Conservation (phyloP, 92 coral and sea anemone genomes). For the Porites evermanni region DNA sequence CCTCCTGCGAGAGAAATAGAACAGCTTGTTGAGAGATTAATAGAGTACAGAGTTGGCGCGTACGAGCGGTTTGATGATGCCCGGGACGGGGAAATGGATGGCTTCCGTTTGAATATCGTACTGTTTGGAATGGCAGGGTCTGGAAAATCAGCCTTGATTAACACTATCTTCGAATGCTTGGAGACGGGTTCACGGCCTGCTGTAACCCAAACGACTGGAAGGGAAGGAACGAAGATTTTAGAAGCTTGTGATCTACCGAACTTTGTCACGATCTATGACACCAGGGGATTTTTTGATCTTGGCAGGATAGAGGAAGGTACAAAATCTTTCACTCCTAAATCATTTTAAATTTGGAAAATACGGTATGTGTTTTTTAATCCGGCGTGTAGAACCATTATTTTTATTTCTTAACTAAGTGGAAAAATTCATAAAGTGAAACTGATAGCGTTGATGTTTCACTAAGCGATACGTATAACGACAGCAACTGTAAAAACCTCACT, state of each 20-base stretch:
- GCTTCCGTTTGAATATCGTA: conserved; percentile 10
- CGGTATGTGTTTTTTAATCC: too few species aligned
- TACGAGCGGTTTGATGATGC: conserved; percentile 26
- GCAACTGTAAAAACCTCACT: too few species aligned
- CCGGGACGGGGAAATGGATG: conserved; percentile 25
- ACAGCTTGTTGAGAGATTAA: background rate
- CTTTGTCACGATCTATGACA: conserved; percentile 1
- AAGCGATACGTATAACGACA: too few species aligned
- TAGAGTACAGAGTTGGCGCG: background rate
- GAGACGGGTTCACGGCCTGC: background rate
- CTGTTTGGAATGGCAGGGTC: conserved; percentile 46
- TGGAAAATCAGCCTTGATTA: conserved; percentile 46
- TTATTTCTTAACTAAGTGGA: too few species aligned
- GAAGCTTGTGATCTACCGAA: conserved; percentile 14
- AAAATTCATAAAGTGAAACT: too few species aligned
- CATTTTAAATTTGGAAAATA: background rate
- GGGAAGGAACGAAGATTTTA: conserved; percentile 29
- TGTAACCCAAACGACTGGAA: background rate
- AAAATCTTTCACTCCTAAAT: background rate
- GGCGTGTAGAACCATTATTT: too few species aligned
- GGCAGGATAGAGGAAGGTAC: conserved; percentile 22
- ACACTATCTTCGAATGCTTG: conserved; percentile 33
- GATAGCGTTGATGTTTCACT: too few species aligned
- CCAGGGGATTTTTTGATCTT: conserved; percentile 12
- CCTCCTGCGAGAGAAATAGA: background rate